Base-by-base conservation (phyloP, 1,140 invertebrate genomes). In the Tetranychus urticae region DNA sequence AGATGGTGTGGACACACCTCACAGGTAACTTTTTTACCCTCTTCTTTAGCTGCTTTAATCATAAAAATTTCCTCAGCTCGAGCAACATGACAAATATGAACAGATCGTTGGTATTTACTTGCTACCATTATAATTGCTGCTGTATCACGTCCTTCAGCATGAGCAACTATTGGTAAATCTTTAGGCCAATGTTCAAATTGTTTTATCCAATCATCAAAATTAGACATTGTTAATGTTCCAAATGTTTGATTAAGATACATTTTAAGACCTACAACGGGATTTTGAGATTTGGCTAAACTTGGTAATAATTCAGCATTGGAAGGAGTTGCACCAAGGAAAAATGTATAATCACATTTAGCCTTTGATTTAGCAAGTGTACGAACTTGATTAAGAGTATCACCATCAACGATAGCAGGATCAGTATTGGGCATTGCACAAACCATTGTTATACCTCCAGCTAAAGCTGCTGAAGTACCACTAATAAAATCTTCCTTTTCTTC, bases 181-280 rank as follows among this genome's bases (percentile, higher is more conserved):
- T 83, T 83, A 0, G 94, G 93, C 88, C 93, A 99, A 62, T 83
- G 82, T 66, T 83, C 78, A 66, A 98, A 82, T 73, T 99, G 94
- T 76, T 86, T 85, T 68, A 84, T 81, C 93, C 93, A 97, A 37
- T 83, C 73, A 0, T 80, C 81, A 65, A 94, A 80, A 69, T 91
- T 85, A 65, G 83, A 81, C 54, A 98, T 73, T 69, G 80, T 80
- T 1, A 98, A 73, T 0, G 88, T 91, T 0, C 88, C 87, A 69
- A 84, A 98, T 0, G 96, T 99, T 68, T 93, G 81, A 70, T 99
- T 99, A 0, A 99, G 76, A 71, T 99, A 99, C 90, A 99, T 97
- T 75, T 99, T 99, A 2, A 99, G 75, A 31, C 82, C 91, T 10
- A 85, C 86, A 1, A 86, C 83, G 68, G 84, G 77, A 3, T 66